A percentile compares a stretch with the other conserved stretches of the same genome.
These are phyloP conservation scores for Lasioglossum calceatum DNA, from an alignment of 2,888 invertebrate genomes.

Conservation along the genomic window DNA sequence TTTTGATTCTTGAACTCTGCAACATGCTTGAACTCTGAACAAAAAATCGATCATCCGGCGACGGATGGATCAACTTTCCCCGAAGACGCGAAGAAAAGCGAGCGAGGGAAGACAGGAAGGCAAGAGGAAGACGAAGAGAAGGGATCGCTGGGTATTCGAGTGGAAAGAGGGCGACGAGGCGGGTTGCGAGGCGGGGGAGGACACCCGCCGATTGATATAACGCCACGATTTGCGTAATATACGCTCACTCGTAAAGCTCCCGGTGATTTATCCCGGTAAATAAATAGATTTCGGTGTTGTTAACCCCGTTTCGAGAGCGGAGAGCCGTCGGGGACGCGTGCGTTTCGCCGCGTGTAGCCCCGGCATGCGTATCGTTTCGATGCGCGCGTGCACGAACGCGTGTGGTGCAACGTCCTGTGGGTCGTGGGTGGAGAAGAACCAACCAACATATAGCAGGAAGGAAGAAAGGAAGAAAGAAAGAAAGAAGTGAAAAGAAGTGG, in stretches of 20 bases:
- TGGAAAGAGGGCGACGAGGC: conserved; percentile 17
- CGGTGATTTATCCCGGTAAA: conserved; percentile 73
- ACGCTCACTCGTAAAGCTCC: conserved; percentile 68
- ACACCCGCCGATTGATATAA: conserved; percentile 72
- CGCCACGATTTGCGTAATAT: conserved; percentile 74
- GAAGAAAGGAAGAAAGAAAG: neutral
- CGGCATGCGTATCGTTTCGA: conserved; percentile 28
- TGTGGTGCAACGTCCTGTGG: conserved; percentile 70
- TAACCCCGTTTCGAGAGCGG: conserved; percentile 74
- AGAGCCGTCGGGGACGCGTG: neutral
- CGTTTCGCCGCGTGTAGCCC: conserved; percentile 17
- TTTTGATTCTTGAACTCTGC: no score
- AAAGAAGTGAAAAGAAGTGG: conserved; percentile 34
- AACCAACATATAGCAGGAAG: neutral
- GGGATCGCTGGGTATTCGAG: conserved; percentile 21
- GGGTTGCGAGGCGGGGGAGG: conserved; percentile 26
- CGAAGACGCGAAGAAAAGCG: neutral
- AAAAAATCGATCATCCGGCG: neutral
- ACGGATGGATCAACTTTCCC: conserved; percentile 27
- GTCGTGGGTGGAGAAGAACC: conserved; percentile 32
- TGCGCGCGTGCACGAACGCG: conserved; percentile 50
- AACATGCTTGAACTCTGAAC: no score
- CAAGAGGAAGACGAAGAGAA: neutral
- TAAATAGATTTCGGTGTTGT: conserved; percentile 78
- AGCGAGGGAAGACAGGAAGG: conserved; percentile 2